Base-by-base conservation (phyloP, 2,113 vertebrate species). In the Perca fluviatilis region DNA sequence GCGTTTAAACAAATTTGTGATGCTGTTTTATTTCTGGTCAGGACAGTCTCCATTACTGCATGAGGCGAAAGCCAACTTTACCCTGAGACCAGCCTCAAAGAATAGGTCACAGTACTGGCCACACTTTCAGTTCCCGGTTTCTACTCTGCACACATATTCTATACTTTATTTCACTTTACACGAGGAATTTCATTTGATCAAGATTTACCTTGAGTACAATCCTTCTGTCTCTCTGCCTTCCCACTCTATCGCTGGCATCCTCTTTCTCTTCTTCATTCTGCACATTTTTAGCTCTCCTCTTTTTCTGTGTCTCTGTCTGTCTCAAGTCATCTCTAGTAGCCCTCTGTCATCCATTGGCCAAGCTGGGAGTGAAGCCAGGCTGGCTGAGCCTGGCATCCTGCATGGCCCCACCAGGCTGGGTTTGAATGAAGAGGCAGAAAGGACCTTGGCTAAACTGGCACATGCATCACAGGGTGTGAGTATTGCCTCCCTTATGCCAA, bases 381-480 rank as follows among this genome's bases (percentile, higher is more conserved):
- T 77, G 76, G 74, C 84, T 86, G 85, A 88, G 87, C 65, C 82
- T 89, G 88, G 80, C 68, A 83, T 87, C 82, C 67, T 80, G 61
- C 79, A 63, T 61, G 79, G 77, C 63, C 10, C 78, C 33, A n/a
- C 75, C 74, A 77, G 84, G 73, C 86, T 81, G 72, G 74, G 82
- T 84, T 80, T 83, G 88, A 91, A 85, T 79, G 75, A 76, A 91
- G 87, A 74, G 86, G 80, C 78, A 85, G 78, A 84, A 75, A 88
- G 77, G 91, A 89, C 91, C 67, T 69, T 86, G 87, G 92, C 87
- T 87, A 86, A 92, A 89, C 83, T 92, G 92, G 91, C 86, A 85
- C 63, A 78, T 62, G 68, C 85, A 89, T 93, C 91, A 91, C 79
- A 88, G 70, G 50, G 77, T 74, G 73, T 76, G 76, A 65, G 78